Evolutionary conservation across 1,140 invertebrate species (phyloP).

Genomic region (Eumeta japonica): DNA sequence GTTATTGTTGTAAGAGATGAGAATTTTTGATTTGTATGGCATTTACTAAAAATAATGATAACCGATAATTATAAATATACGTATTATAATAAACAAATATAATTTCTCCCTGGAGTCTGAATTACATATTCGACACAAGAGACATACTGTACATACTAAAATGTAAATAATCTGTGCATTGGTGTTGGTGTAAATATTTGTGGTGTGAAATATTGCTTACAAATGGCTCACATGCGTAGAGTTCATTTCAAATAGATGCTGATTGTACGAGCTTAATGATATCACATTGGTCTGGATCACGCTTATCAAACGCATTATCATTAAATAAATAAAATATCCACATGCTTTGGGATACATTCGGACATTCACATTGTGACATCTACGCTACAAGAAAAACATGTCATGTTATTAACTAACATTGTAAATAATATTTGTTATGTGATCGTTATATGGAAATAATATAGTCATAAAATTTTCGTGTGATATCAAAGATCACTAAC

Average conservation of each 20-base stretch:
- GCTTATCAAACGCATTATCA: background rate
- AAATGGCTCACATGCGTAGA: background rate
- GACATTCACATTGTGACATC: constrained; percentile 1
- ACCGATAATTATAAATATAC: too few species aligned
- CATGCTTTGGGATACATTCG: constrained; percentile 25
- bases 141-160: constrained; percentile 2
- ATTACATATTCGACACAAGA: background rate
- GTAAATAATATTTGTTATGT: constrained; percentile 27
- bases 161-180: constrained; percentile 23
- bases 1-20: too few species aligned
- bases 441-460: too few species aligned
- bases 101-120: too few species aligned
- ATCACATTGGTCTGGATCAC: background rate
- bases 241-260: too few species aligned
- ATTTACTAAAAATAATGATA: too few species aligned
- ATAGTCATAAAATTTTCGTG: too few species aligned
- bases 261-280: too few species aligned
- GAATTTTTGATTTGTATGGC: too few species aligned
- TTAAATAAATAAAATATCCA: background rate
- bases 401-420: constrained; percentile 23
- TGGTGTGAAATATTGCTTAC: constrained; percentile 19
- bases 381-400: background rate
- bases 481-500: background rate
- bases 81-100: too few species aligned
- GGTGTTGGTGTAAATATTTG: constrained; percentile 35